These are phyloP conservation scores for Lacerta viridis DNA, from an alignment of 2,797 vertebrate species.

Conservation along the genomic window DNA sequence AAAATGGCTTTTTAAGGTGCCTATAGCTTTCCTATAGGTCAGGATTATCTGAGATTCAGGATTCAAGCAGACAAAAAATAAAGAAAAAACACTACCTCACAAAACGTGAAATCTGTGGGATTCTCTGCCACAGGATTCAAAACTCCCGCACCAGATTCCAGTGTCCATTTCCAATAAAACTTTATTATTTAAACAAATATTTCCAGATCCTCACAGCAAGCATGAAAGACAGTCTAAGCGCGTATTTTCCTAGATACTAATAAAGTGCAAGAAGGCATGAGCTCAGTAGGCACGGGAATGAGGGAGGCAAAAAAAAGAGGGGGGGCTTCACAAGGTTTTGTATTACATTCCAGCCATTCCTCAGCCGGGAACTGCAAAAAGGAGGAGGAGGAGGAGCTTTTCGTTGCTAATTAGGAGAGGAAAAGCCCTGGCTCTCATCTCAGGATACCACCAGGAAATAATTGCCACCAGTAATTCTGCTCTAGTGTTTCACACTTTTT, in stretches of 20 bases:
- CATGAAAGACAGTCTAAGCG: too few relatives aligned
- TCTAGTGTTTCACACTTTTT: slow-evolving; percentile 28
- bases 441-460: neutral
- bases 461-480: neutral
- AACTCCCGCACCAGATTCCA: neutral
- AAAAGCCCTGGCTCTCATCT: neutral
- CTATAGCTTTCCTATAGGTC: too few relatives aligned
- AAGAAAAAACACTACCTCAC: too few relatives aligned
- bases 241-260: neutral
- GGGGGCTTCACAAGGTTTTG: neutral
- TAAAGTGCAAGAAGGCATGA: slow-evolving; percentile 36
- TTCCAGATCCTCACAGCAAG: too few relatives aligned
- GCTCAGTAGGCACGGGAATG: neutral
- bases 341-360: neutral
- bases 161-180: too few relatives aligned
- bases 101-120: too few relatives aligned
- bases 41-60: too few relatives aligned
- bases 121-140: neutral
- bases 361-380: neutral
- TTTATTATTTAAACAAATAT: slow-evolving; percentile 17
- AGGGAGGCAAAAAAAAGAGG: neutral
- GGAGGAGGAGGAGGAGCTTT: neutral
- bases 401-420: neutral
- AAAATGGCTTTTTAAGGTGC: too few relatives aligned
- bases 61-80: too few relatives aligned